These are phyloP conservation scores for Chaetodon trifascialis DNA, from an alignment of 2,113 vertebrate genomes.

Conservation along the genomic window DNA sequence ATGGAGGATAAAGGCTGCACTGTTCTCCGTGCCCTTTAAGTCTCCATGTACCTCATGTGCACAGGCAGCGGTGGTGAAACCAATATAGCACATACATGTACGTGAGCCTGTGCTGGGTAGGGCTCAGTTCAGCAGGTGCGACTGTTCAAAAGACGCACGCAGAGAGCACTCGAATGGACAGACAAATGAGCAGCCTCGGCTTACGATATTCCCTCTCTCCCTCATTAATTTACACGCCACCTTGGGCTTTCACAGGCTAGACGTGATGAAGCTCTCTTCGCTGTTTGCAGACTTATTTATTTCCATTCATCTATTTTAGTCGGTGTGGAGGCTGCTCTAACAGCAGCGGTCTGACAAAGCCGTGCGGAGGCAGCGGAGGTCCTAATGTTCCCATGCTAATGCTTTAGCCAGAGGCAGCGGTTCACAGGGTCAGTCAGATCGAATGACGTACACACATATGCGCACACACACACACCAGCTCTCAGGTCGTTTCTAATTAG, in stretches of 20 bases:
- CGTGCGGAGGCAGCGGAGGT: slow-evolving; percentile 36
- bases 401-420: slow-evolving; percentile 68
- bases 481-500: slow-evolving; percentile 69
- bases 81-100: slow-evolving; percentile 20
- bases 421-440: slow-evolving; percentile 71
- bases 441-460: slow-evolving; percentile 39
- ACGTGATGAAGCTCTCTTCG: slow-evolving; percentile 16
- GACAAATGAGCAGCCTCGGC: slow-evolving; percentile 51
- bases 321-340: slow-evolving; percentile 26
- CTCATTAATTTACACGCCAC: slow-evolving; percentile 59
- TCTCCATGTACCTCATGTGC: slow-evolving; percentile 3
- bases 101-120: not conserved
- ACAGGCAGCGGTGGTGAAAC: slow-evolving; percentile 21
- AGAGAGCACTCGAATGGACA: slow-evolving; percentile 10
- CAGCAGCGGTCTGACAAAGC: slow-evolving; percentile 32
- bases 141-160: slow-evolving; percentile 32
- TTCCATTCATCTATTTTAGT: slow-evolving; percentile 59
- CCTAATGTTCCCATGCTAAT: slow-evolving; percentile 62
- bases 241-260: not conserved
- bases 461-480: slow-evolving; percentile 14
- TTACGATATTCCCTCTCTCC: slow-evolving; percentile 46
- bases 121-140: slow-evolving; percentile 56
- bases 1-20: slow-evolving; percentile 42
- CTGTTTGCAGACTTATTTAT: slow-evolving; percentile 47
- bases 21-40: slow-evolving; percentile 54